A percentile compares a stretch with the other conserved stretches of the same genome.
Evolutionary conservation across 1,140 invertebrate genomes (phyloP).

Genomic region (Drosophila prosaltans): DNA sequence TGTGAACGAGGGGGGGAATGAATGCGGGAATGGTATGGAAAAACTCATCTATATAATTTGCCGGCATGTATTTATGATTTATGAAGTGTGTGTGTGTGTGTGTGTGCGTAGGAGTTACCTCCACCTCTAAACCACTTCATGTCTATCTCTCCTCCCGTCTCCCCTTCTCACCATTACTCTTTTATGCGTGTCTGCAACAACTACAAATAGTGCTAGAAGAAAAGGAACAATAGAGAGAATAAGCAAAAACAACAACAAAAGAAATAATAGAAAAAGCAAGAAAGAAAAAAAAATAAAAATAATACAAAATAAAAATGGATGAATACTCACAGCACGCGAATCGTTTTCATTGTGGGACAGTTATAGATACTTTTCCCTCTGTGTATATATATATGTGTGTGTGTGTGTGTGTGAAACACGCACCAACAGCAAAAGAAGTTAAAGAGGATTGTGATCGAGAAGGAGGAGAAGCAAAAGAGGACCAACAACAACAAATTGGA

Average conservation of each 20-base stretch:
- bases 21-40: constrained; percentile 15
- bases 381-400: no score
- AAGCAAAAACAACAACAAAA: constrained; percentile 4
- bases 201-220: constrained; percentile 61
- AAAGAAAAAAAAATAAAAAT: background rate
- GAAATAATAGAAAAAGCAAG: constrained; percentile 61
- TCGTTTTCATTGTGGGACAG: constrained; percentile 63
- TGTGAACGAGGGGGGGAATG: background rate
- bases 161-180: no score
- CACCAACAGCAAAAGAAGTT: constrained; percentile 30
- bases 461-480: constrained; percentile 20
- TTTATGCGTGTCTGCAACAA: constrained; percentile 65
- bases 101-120: constrained; percentile 28
- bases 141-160: background rate
- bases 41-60: constrained; percentile 72
- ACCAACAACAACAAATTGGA: constrained; percentile 70
- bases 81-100: constrained; percentile 58
- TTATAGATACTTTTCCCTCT: constrained; percentile 56
- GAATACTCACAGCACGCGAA: constrained; percentile 72
- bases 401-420: constrained; percentile 43
- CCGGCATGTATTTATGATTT: constrained; percentile 78
- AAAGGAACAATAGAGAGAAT: constrained; percentile 66
- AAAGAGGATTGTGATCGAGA: constrained; percentile 2
- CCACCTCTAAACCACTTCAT: no score
- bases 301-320: constrained; percentile 32